phyloP scores from a whole-genome alignment of 2,113 vertebrate genomes.

The Tyrannus savana region DNA sequence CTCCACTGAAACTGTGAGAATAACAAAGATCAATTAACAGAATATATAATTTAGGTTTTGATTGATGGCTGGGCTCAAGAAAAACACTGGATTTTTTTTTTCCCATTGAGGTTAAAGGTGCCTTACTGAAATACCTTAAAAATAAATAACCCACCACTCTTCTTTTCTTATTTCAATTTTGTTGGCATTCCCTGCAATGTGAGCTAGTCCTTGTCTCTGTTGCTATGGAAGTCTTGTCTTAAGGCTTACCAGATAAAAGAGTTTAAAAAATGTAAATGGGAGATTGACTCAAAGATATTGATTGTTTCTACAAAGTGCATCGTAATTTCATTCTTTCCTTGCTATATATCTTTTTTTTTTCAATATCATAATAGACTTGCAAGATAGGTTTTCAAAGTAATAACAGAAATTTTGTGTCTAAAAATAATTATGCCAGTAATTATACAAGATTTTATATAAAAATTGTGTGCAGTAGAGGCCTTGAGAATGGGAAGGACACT shows the following conservation, averaged over 20 bases:
- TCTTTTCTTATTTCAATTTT: background rate
- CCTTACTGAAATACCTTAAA: background rate
- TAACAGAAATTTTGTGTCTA: background rate
- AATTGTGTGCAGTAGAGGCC: background rate
- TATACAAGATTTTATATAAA: background rate
- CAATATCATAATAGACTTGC: background rate
- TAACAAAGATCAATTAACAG: background rate
- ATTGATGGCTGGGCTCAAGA: background rate
- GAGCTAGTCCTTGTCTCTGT: slow-evolving; percentile 10
- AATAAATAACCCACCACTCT: background rate
- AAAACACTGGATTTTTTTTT: background rate
- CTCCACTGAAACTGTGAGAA: background rate
- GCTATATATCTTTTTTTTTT: background rate
- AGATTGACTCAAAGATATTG: background rate
- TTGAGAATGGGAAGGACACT: background rate
- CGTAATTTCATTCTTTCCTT: background rate
- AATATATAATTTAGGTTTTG: background rate
- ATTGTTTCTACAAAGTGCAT: background rate
- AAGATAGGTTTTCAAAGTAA: background rate
- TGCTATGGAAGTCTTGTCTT: slow-evolving; percentile 35
- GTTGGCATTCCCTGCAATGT: background rate
- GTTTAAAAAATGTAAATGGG: slow-evolving; percentile 1
- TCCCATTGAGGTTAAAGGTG: background rate
- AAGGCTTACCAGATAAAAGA: background rate
- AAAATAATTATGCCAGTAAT: background rate